A percentile compares a stretch with the other conserved stretches of the same genome.
phyloP scores from a whole-genome alignment of 2,113 vertebrate species.

The Perca schrenkii region DNA sequence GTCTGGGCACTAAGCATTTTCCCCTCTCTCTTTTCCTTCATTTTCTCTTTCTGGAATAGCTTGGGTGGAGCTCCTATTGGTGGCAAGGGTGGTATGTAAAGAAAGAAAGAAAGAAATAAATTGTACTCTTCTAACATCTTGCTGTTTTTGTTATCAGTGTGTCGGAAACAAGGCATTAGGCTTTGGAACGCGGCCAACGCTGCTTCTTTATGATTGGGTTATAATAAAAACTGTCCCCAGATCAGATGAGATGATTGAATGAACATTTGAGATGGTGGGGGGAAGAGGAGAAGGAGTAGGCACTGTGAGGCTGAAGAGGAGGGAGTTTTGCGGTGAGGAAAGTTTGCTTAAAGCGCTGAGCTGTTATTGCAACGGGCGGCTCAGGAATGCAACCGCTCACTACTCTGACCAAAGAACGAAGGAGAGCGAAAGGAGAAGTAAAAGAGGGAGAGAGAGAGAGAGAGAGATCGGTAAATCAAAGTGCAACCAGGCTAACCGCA shows the following conservation, averaged over 20 bases:
- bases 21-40: slow-evolving; percentile 35
- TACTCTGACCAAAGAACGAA: slow-evolving; percentile 62
- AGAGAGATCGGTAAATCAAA: slow-evolving; percentile 72
- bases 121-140: slow-evolving; percentile 13
- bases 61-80: slow-evolving; percentile 58
- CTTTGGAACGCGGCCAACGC: slow-evolving; percentile 61
- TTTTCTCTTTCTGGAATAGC: slow-evolving; percentile 35
- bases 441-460: slow-evolving; percentile 17
- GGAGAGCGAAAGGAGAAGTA: slow-evolving; percentile 33
- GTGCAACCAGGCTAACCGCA: slow-evolving; percentile 76
- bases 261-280: slow-evolving; percentile 51
- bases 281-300: slow-evolving; percentile 38
- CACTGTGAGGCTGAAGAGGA: slow-evolving; percentile 32
- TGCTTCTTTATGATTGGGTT: slow-evolving; percentile 64
- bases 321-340: slow-evolving; percentile 69
- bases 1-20: slow-evolving; percentile 51
- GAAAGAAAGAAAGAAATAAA: slow-evolving; percentile 25
- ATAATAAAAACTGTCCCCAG: slow-evolving; percentile 61
- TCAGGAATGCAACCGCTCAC: slow-evolving; percentile 75
- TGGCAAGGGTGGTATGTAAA: slow-evolving; percentile 34
- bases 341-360: slow-evolving; percentile 83
- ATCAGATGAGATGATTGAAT: slow-evolving; percentile 73
- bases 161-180: slow-evolving; percentile 72
- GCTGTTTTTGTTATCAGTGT: slow-evolving; percentile 60
- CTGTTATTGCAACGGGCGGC: slow-evolving; percentile 82